A percentile compares a stretch with the other conserved stretches of the same genome.
Evolutionary conservation across 2,797 vertebrate species (phyloP).

Genomic region (Erpetoichthys calabaricus): DNA sequence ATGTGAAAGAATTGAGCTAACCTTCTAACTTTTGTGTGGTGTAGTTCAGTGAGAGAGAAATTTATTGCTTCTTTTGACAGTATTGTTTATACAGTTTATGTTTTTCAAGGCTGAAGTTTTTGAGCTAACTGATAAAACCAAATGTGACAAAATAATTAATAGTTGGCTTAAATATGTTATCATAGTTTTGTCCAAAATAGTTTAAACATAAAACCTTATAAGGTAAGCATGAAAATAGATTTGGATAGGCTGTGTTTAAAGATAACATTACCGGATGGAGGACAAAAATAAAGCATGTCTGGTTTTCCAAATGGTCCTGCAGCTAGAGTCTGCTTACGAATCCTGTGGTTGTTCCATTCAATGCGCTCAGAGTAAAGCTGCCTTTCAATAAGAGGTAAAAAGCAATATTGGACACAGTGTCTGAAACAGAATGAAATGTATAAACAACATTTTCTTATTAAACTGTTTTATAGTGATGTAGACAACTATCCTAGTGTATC

Average conservation of each 20-base stretch:
- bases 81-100: too few relatives aligned
- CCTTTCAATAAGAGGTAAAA: constrained; percentile 1
- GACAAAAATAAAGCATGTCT: not conserved
- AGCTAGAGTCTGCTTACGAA: not conserved
- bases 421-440: not conserved
- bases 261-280: not conserved
- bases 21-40: too few relatives aligned
- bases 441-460: not conserved
- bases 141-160: not conserved
- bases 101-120: too few relatives aligned
- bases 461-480: not conserved
- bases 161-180: not conserved
- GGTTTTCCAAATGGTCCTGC: constrained; percentile 2
- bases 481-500: too few relatives aligned
- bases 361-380: not conserved
- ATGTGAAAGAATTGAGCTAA: too few relatives aligned
- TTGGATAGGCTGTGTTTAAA: too few relatives aligned
- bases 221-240: not conserved
- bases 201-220: not conserved
- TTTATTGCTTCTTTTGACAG: too few relatives aligned
- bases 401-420: constrained; percentile 3
- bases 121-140: not conserved
- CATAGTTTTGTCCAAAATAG: not conserved
- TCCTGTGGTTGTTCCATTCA: constrained; percentile 1
- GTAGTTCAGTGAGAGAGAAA: too few relatives aligned